Conservation (phyloP, 2,797 vertebrate genomes). For the Bradypodion pumilum region DNA sequence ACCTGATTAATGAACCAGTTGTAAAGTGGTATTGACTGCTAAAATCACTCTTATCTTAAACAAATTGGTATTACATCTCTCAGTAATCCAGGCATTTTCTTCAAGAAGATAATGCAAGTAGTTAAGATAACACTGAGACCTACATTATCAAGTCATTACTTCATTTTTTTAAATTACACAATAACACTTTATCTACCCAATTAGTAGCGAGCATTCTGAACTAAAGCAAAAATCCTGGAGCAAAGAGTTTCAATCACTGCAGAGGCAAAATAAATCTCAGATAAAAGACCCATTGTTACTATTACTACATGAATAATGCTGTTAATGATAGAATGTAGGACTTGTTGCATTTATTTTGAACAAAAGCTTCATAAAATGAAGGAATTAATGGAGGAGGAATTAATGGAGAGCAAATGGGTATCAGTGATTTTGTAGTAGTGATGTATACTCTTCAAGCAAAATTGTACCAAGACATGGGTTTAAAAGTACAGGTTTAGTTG, state of each 20-base stretch:
- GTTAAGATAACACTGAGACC: background rate
- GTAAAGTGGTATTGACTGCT: slow-evolving; percentile 14
- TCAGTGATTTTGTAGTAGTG: slow-evolving; percentile 5
- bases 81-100: background rate
- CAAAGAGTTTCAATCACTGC: slow-evolving; percentile 18
- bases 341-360: background rate
- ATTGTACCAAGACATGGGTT: background rate
- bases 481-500: background rate
- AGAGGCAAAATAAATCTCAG: slow-evolving; percentile 11
- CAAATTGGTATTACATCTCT: slow-evolving; percentile 12
- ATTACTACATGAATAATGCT: slow-evolving; percentile 9
- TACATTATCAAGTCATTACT: background rate
- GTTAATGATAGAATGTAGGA: background rate
- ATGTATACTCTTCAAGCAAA: background rate
- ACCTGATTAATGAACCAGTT: background rate
- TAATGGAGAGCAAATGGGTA: background rate
- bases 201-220: slow-evolving; percentile 12
- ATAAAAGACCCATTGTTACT: slow-evolving; percentile 12
- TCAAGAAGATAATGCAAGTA: slow-evolving; percentile 18
- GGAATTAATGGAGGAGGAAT: background rate
- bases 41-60: slow-evolving; percentile 26
- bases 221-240: slow-evolving; percentile 29
- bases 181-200: background rate
- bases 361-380: background rate
- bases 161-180: slow-evolving; percentile 7